phyloP scores from a whole-genome alignment of 2,113 vertebrate genomes.

The Eleginops maclovinus region DNA sequence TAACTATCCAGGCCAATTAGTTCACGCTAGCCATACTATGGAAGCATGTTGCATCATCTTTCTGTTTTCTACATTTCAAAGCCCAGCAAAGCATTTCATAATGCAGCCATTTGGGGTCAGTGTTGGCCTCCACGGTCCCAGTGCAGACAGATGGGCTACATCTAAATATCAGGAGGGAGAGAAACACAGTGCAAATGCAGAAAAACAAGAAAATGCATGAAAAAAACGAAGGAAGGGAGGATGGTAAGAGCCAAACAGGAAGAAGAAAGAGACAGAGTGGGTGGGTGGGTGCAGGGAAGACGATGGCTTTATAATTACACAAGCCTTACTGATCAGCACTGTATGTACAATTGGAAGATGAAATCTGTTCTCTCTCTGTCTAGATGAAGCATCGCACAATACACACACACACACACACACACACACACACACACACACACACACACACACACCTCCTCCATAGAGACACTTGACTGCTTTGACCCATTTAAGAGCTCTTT shows the following conservation, averaged over 20 bases:
- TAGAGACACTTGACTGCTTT: constrained; percentile 81
- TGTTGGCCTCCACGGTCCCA: constrained; percentile 71
- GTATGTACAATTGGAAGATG: constrained; percentile 35
- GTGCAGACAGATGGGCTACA: constrained; percentile 52
- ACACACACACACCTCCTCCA: constrained; percentile 58
- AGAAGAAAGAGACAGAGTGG: constrained; percentile 37
- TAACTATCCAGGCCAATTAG: constrained; percentile 28
- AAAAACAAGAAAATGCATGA: constrained; percentile 62
- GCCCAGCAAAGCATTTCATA: constrained; percentile 54
- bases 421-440: constrained; percentile 28
- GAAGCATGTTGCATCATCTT: constrained; percentile 68
- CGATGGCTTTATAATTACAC: constrained; percentile 31
- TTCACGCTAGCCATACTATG: constrained; percentile 34
- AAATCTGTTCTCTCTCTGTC: constrained; percentile 29
- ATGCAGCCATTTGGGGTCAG: constrained; percentile 79
- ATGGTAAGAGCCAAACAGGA: constrained; percentile 35
- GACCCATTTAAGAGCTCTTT: constrained; percentile 82
- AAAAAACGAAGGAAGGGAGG: constrained; percentile 47
- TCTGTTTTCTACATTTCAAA: constrained; percentile 45
- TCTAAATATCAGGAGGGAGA: constrained; percentile 49
- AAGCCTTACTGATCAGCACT: constrained; percentile 31
- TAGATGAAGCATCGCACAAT: constrained; percentile 31
- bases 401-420: constrained; percentile 21
- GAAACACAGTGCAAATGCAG: constrained; percentile 45
- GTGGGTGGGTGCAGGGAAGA: constrained; percentile 44